Evolutionary conservation across 2,888 invertebrate species (phyloP), one percentile per base, ranked within the genome.

Genomic region (Adelphocoris suturalis): DNA sequence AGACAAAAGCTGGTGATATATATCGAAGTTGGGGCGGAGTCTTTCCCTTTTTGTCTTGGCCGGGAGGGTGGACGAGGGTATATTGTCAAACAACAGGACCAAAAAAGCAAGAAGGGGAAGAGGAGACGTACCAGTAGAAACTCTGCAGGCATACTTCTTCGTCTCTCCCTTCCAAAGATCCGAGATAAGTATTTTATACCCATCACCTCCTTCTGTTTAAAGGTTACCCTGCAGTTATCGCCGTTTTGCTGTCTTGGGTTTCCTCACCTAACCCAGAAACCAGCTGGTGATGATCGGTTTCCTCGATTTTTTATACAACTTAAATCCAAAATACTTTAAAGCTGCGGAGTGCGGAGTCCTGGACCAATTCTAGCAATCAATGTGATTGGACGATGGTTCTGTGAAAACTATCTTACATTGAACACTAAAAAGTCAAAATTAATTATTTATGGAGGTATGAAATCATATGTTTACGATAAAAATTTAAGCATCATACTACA

Each of bases 1-100:
- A 85, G 85, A 85, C 85, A 85, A 85, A 85, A 61, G 61, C 57
- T 57, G 85, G 82, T 85, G 57, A 85, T 85, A 85, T 85, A 85
- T 46, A 85, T 61, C 85, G 19, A 46, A 80, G 80, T 48, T 46
- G 61, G 82, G 57, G 11, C 37, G 14, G 5, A 28, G 23, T 48
- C 13, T 28, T 19, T 47, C 0, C n/a, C n/a, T 37, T 19, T 47
- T 78, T 46, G 47, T 78, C 47, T 37, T 3, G 5, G 1, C 28
- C 4, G 37, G 37, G n/a, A 46, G 37, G 78, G 78, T 27, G 82
- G 52, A 48, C 82, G 47, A 52, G 82, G 82, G 80, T 47, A 19
- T 52, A 82, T 82, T 82, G 82, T 82, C 82, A 52, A 82, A 82
- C 16, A 81, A 81, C 81, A 82, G 16, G 82, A 82, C 52, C 82